phyloP scores from a whole-genome alignment of 1,140 invertebrate genomes.

The Zelostemma sp. region DNA sequence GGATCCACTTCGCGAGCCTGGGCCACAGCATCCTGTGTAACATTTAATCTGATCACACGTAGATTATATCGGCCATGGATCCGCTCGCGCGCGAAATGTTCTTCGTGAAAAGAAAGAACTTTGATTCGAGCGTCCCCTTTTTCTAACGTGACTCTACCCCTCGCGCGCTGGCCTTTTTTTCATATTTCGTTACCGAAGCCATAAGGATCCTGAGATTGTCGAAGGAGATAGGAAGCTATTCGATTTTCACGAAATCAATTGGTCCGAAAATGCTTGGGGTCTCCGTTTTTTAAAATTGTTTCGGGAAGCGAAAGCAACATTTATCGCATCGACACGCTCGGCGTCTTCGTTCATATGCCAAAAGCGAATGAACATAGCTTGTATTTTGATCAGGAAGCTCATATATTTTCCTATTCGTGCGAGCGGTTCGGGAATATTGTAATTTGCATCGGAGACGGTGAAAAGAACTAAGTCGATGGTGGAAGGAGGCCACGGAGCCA shows the following conservation, averaged over 20 bases:
- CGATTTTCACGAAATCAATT: background rate
- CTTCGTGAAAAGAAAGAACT: slow-evolving; percentile 28
- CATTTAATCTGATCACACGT: slow-evolving; percentile 70
- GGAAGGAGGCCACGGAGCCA: slow-evolving; percentile 41
- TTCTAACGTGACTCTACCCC: slow-evolving; percentile 4
- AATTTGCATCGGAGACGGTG: slow-evolving; percentile 67
- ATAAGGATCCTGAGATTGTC: background rate
- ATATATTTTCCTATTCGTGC: slow-evolving; percentile 68
- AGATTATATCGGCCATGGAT: slow-evolving; percentile 62
- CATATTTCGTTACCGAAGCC: background rate
- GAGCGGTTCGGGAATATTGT: slow-evolving; percentile 67
- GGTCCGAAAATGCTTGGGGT: background rate
- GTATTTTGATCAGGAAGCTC: slow-evolving; percentile 63
- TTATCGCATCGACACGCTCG: slow-evolving; percentile 1
- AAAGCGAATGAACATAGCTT: slow-evolving; percentile 22
- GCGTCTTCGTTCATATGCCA: slow-evolving; percentile 20
- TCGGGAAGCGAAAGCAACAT: background rate
- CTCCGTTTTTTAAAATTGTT: too few relatives aligned
- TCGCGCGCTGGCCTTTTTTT: slow-evolving; percentile 33
- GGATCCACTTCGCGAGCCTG: slow-evolving; percentile 52
- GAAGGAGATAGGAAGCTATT: background rate
- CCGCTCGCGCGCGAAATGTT: slow-evolving; percentile 42
- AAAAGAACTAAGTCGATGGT: slow-evolving; percentile 62
- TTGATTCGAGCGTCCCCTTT: slow-evolving; percentile 27
- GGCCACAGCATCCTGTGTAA: slow-evolving; percentile 55